These are phyloP conservation scores for Drosophila willistoni DNA, from an alignment of 1,140 invertebrate genomes.

Conservation along the genomic window DNA sequence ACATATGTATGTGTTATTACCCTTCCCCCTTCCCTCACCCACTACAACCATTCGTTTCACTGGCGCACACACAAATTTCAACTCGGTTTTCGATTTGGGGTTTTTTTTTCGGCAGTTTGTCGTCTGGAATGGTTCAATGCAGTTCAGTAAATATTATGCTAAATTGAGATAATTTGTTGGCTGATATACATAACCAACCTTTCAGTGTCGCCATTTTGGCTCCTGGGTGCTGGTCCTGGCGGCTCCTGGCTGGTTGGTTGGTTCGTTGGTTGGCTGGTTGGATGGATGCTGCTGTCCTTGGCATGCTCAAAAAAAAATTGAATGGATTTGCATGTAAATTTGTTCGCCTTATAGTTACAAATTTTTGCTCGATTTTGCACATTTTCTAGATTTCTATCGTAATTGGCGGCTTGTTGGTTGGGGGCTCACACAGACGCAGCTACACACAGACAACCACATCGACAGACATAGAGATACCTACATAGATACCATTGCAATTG, in stretches of 20 bases:
- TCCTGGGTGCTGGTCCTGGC: slow-evolving; percentile 32
- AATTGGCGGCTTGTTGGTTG: slow-evolving; percentile 74
- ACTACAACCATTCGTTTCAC: not conserved
- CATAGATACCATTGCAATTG: not conserved
- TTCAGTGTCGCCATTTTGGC: slow-evolving; percentile 54
- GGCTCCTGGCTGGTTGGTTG: slow-evolving; percentile 43
- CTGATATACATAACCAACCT: slow-evolving; percentile 33
- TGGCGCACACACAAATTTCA: not conserved
- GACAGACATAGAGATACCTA: not conserved
- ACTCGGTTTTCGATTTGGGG: not conserved
- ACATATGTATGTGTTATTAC: not conserved
- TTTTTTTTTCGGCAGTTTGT: not conserved
- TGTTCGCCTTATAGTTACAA: slow-evolving; percentile 72
- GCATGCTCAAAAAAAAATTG: slow-evolving; percentile 40
- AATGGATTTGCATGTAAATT: slow-evolving; percentile 79
- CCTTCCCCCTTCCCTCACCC: not conserved
- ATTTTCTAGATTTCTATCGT: slow-evolving; percentile 79
- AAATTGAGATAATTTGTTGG: slow-evolving; percentile 80
- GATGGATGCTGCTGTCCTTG: slow-evolving; percentile 26
- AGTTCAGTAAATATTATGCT: slow-evolving; percentile 80
- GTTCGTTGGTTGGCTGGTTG: not conserved
- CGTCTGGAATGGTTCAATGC: slow-evolving; percentile 66
- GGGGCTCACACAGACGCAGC: not conserved
- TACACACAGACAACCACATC: no score
- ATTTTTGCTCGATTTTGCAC: slow-evolving; percentile 78